These are phyloP conservation scores for Seriola rivoliana DNA, from an alignment of 2,113 vertebrate species.

Conservation along the genomic window DNA sequence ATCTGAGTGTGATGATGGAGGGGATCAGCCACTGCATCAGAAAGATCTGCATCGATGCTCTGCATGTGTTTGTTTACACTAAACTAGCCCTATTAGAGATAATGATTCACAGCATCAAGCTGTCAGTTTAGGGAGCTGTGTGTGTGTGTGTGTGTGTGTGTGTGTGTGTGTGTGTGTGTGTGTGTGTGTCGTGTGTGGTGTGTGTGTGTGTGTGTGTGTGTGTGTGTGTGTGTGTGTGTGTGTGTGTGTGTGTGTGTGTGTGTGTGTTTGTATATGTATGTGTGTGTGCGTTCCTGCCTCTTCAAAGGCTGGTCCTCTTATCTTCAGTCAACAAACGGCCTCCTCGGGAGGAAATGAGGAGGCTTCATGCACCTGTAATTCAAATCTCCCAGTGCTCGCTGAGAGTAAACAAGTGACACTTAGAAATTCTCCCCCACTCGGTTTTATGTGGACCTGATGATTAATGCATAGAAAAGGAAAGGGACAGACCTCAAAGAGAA, in stretches of 20 bases:
- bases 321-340: constrained; percentile 76
- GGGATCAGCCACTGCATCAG: constrained; percentile 36
- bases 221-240: constrained; percentile 16
- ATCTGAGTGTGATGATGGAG: constrained; percentile 37
- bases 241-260: constrained; percentile 3
- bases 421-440: constrained; percentile 4
- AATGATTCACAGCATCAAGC: constrained; percentile 75
- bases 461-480: constrained; percentile 49
- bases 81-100: constrained; percentile 78
- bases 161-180: constrained; percentile 27
- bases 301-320: constrained; percentile 76
- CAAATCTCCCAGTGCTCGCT: constrained; percentile 65
- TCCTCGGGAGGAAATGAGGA: constrained; percentile 65
- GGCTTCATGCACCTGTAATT: constrained; percentile 78
- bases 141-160: constrained; percentile 21
- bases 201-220: constrained; percentile 2
- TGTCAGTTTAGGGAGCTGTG: constrained; percentile 63
- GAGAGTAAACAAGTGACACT: constrained; percentile 60
- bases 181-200: not conserved
- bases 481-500: constrained; percentile 7
- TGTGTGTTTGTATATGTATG: constrained; percentile 14
- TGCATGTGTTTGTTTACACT: constrained; percentile 78
- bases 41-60: constrained; percentile 57
- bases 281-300: constrained; percentile 36
- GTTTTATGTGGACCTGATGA: constrained; percentile 7